Evolutionary conservation across 2,797 vertebrate genomes (phyloP).

Genomic region (Lacerta bilineata): DNA sequence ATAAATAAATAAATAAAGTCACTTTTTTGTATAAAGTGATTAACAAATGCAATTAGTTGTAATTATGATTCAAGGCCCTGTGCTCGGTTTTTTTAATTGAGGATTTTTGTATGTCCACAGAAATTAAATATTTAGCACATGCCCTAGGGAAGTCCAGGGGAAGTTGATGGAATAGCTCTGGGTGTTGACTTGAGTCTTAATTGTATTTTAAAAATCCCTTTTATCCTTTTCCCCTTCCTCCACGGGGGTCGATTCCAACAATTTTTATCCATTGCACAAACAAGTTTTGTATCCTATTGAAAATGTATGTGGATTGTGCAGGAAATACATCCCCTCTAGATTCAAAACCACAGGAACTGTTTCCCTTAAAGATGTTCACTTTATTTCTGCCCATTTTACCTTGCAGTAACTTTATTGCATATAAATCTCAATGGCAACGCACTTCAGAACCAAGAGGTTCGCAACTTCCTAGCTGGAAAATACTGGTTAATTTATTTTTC

Average conservation of each 20-base stretch:
- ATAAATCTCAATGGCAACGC: not conserved
- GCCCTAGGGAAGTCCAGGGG: not conserved
- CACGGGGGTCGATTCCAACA: not conserved
- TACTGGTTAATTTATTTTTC: not conserved
- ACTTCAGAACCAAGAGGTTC: not conserved
- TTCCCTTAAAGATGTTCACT: not conserved
- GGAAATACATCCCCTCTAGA: not conserved
- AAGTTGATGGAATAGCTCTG: not conserved
- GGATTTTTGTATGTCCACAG: not conserved
- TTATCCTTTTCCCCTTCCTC: not conserved
- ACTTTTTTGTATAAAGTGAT: too few relatives aligned
- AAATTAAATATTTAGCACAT: not conserved
- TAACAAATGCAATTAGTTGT: too few relatives aligned
- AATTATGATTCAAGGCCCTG: too few relatives aligned
- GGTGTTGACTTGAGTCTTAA: not conserved
- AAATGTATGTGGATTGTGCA: not conserved
- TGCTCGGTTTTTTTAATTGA: not conserved
- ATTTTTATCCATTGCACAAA: not conserved
- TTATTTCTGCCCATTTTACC: not conserved
- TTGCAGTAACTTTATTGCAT: conserved; percentile 5
- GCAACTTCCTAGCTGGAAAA: not conserved
- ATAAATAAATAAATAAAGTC: too few relatives aligned
- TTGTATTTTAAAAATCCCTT: not conserved
- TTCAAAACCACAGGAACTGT: not conserved
- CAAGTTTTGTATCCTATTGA: not conserved